Evolutionary conservation across 2,888 invertebrate species (phyloP), one percentile per base, ranked within the genome.

Genomic region (Chymomyza procnemis): DNA sequence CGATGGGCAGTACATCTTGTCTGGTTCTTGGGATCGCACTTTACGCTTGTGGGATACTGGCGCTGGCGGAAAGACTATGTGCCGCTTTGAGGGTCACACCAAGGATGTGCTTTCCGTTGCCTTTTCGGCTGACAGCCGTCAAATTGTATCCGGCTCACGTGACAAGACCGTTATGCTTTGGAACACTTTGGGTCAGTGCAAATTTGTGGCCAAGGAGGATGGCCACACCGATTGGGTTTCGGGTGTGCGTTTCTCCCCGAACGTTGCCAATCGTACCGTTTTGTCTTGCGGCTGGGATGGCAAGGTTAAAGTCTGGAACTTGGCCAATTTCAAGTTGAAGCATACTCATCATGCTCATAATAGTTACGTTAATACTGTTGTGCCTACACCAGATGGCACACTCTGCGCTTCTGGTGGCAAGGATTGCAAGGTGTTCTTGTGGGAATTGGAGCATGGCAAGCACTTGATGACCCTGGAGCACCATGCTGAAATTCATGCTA

Each of bases 111-210:
- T 99, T 89, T 98, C 98, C 76, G 99, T 99, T 80, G 99, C 99
- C 16, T 99, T 99, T 93, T 99, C 99, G 50, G 98, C 98, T 89
- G 99, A 99, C 92, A 99, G 99, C 92, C 95, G 99, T 91, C 99
- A 99, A 93, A 99, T 99, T 90, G 99, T 99, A 6, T 99, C 99
- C 79, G 99, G 99, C 60, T 98, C 99, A 41, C 95, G 99, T 61
- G 99, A 99, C 93, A 98, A 97, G 92, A 97, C 97, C 71, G 99
- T 99, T 92, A 99, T 99, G 92, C 92, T 99, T 91, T 99, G 99
- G 99, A 99, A 99, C 92, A 99, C 99, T 16, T 93, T 99, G 82
- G 99, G 99, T 22, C 98, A 99, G 91, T 99, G 99, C 94, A 99
- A 99, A 92, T 99, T 98, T 93, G 99, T 99, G 76, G 98, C 99